Evolutionary conservation across 2,797 vertebrate genomes (phyloP), one percentile per base, ranked within the genome.

Genomic region (Enteromius paludinosus): DNA sequence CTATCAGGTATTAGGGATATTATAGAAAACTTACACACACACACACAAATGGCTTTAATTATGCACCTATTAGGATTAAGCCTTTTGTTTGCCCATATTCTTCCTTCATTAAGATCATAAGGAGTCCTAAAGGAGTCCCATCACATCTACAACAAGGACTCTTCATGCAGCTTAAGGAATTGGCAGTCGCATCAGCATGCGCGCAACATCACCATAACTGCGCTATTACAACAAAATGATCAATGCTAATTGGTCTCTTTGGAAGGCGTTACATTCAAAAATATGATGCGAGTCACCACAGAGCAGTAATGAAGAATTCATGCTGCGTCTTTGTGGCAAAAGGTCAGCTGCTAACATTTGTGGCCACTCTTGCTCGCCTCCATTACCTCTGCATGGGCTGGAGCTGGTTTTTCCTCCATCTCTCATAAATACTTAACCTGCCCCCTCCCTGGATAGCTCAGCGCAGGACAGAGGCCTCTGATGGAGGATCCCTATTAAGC

Each of bases 171-270:
- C 81, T 79, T 83, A 71, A 82, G 62, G 41, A 70, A 77, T 52
- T 75, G 23, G 23, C 41, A 41, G 73, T 49, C 64, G 91, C 88
- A 89, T 94, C 91, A 91, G 87, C 86, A 87, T 87, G 86, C 84
- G 1, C 79, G 30, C 70, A 90, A 87, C 87, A 86, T 85, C 69
- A 75, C 84, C 84, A 86, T 88, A 90, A 91, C 90, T 87, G 88
- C 85, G 72, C 85, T 91, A 92, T 93, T 90, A 86, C 88, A 87
- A 89, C 89, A 87, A 88, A 90, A 94, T 95, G 91, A 94, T 94
- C 93, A 93, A 93, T 93, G 90, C 93, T 94, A 95, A 95, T 94
- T 94, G 92, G 93, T 93, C 92, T 93, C 92, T 89, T 93, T 90
- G 91, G 91, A 90, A 88, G 68, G 82, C 70, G 85, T 87, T 89